Conservation (phyloP, 2,797 vertebrate genomes). For the Acrossocheilus fasciatus region DNA sequence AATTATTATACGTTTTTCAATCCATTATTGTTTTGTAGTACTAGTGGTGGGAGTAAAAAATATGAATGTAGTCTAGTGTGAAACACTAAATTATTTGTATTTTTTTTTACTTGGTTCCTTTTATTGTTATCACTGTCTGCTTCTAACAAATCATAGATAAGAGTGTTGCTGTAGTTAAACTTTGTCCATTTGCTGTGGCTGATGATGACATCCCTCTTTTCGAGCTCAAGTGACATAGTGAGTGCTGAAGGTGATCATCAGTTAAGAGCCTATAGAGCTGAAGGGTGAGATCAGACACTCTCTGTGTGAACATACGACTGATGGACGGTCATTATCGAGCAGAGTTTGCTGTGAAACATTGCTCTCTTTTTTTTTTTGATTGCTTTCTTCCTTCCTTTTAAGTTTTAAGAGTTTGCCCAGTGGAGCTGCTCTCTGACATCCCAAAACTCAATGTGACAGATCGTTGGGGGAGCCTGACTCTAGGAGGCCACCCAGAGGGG, state of each 20-base stretch:
- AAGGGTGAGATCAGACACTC: neutral
- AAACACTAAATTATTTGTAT: neutral
- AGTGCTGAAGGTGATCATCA: slow-evolving; percentile 9
- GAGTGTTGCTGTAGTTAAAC: neutral
- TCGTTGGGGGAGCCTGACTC: slow-evolving; percentile 10
- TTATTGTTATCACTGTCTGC: neutral
- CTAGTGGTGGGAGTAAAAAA: neutral
- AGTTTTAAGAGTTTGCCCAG: slow-evolving; percentile 43
- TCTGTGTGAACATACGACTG: neutral
- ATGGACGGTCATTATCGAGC: slow-evolving; percentile 7
- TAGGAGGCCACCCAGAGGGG: slow-evolving; percentile 28
- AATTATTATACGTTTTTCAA: neutral
- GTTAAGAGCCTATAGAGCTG: slow-evolving; percentile 2
- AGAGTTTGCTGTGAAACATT: slow-evolving; percentile 9
- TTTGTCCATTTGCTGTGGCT: neutral
- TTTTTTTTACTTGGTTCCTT: neutral
- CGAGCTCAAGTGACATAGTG: neutral
- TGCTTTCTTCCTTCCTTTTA: neutral
- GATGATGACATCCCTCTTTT: neutral
- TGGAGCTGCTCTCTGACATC: slow-evolving; percentile 26
- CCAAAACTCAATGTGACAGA: slow-evolving; percentile 48
- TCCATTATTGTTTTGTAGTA: neutral
- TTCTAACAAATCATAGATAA: neutral
- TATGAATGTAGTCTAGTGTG: neutral
- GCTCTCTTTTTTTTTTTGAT: neutral